A percentile compares a stretch with the other conserved stretches of the same genome.
phyloP scores from a whole-genome alignment of 1,140 invertebrate species.

The Trichonephila clavipes region DNA sequence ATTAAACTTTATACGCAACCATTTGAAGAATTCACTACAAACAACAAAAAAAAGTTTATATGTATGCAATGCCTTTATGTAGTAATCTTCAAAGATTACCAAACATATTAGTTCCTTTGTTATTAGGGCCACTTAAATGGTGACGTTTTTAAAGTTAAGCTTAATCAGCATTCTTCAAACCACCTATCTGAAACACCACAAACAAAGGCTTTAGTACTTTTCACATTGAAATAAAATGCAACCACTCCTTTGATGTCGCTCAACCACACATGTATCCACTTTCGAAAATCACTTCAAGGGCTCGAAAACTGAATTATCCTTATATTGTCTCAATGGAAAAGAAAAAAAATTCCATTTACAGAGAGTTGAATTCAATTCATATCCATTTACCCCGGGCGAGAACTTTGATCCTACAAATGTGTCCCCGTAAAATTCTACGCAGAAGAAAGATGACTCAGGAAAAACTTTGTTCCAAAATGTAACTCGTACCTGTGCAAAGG shows the following conservation, averaged over 20 bases:
- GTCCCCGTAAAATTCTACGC: neutral
- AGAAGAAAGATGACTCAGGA: neutral
- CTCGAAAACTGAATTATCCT: neutral
- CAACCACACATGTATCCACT: neutral
- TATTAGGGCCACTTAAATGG: neutral
- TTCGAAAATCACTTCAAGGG: neutral
- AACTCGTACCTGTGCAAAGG: neutral
- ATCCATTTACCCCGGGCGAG: neutral
- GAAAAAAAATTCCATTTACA: neutral
- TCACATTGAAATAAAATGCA: neutral
- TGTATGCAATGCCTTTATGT: no score
- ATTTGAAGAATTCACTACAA: no score
- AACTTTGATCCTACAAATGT: neutral
- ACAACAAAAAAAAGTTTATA: no score
- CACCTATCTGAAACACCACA: neutral
- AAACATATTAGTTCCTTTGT: no score
- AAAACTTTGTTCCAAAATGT: slow-evolving; percentile 13
- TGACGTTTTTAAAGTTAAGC: neutral
- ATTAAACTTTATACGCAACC: no score
- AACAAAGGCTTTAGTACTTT: neutral
- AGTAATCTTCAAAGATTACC: no score
- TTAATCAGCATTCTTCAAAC: neutral
- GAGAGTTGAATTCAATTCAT: slow-evolving; percentile 1
- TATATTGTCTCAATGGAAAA: neutral
- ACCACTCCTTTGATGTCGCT: neutral